Evolutionary conservation across 2,888 invertebrate genomes (phyloP).

Genomic region (Leucoma salicis): DNA sequence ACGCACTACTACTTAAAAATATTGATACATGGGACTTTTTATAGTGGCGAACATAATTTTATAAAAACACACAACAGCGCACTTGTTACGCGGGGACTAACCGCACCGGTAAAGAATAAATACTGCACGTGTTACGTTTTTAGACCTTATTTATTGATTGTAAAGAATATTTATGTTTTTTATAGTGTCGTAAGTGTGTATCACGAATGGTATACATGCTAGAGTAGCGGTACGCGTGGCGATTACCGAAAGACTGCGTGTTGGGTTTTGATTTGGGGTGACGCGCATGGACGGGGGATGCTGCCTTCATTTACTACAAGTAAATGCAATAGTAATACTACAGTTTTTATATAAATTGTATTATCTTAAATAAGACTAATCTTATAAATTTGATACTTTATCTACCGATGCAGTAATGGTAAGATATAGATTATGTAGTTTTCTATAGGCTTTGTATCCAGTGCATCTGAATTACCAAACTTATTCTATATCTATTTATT

Average conservation of each 20-base stretch:
- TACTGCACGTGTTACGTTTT: constrained; percentile 24
- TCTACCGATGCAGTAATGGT: no score
- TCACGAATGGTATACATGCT: constrained; percentile 39
- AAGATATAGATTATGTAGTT: no score
- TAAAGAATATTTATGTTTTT: constrained; percentile 38
- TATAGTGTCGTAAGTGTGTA: constrained; percentile 33
- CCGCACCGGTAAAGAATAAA: constrained; percentile 12
- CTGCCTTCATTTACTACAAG: constrained; percentile 52
- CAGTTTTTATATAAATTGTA: constrained; percentile 17
- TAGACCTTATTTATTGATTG: constrained; percentile 36
- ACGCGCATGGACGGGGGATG: constrained; percentile 69
- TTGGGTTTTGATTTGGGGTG: constrained; percentile 60
- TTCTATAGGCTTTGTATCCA: no score
- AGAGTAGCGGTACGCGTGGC: constrained; percentile 58
- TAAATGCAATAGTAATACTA: constrained; percentile 46
- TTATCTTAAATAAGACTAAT: background rate
- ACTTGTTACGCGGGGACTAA: constrained; percentile 32
- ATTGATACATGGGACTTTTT: constrained; percentile 48
- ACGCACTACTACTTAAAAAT: constrained; percentile 46
- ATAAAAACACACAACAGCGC: constrained; percentile 43
- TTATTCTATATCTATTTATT: no score
- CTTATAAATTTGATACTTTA: background rate
- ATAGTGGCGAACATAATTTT: constrained; percentile 32
- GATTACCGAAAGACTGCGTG: constrained; percentile 72
- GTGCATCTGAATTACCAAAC: no score